Conservation (phyloP, 2,888 invertebrate genomes). For the Agrochola circellaris region DNA sequence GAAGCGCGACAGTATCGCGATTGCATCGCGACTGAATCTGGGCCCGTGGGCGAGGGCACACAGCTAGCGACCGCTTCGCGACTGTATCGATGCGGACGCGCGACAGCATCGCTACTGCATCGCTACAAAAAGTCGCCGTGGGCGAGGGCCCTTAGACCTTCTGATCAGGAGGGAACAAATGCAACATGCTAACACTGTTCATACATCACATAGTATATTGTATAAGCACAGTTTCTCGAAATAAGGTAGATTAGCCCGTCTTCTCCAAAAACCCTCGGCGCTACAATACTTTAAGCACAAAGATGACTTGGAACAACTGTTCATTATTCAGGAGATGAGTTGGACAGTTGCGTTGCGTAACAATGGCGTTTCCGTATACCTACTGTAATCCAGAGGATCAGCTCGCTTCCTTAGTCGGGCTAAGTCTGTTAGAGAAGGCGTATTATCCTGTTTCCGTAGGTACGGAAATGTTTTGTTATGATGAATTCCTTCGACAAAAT, state of each 20-base stretch:
- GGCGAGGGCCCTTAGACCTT: no score
- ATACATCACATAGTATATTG: background rate
- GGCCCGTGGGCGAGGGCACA: no score
- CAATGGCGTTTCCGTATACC: slow-evolving; percentile 42
- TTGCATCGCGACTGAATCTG: no score
- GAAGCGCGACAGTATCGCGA: no score
- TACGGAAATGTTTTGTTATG: slow-evolving; percentile 37
- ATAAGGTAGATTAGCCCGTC: slow-evolving; percentile 37
- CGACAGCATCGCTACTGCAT: no score
- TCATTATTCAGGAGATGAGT: slow-evolving; percentile 57
- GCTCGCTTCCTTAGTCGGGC: slow-evolving; percentile 26
- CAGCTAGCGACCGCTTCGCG: no score
- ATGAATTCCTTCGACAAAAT: background rate
- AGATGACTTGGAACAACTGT: slow-evolving; percentile 40
- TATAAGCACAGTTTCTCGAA: slow-evolving; percentile 1
- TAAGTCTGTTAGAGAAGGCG: slow-evolving; percentile 30
- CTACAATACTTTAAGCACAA: slow-evolving; percentile 32
- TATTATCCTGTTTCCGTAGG: slow-evolving; percentile 17
- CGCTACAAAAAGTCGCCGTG: no score
- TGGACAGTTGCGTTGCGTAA: slow-evolving; percentile 45
- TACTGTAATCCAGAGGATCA: slow-evolving; percentile 65
- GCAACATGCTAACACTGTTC: no score
- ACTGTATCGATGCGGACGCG: no score
- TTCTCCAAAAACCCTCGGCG: slow-evolving; percentile 15
- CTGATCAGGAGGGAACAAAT: no score